Evolutionary conservation across 2,888 invertebrate genomes (phyloP).

Genomic region (Agrochola circellaris): DNA sequence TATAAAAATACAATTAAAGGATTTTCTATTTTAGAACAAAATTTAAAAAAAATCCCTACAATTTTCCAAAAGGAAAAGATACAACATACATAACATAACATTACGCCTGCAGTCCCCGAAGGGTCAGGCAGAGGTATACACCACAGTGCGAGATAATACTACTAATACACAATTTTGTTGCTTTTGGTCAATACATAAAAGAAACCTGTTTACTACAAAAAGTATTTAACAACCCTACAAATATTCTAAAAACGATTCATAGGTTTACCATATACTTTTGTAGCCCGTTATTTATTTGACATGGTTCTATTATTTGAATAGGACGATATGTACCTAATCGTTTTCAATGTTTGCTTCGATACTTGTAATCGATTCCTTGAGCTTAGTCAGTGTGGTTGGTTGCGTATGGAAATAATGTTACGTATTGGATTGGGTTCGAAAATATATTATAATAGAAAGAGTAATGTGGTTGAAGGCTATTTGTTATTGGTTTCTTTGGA

Average conservation of each 20-base stretch:
- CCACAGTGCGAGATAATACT: not conserved
- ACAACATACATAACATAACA: not conserved
- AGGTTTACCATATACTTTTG: constrained; percentile 18
- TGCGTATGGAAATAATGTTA: constrained; percentile 42
- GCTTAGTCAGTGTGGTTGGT: constrained; percentile 6
- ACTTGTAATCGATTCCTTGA: constrained; percentile 48
- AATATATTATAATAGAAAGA: not conserved
- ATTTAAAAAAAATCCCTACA: not conserved
- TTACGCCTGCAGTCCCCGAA: not conserved
- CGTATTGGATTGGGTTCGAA: not conserved
- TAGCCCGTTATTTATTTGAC: constrained; percentile 33
- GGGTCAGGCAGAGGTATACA: not conserved
- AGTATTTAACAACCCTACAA: not conserved
- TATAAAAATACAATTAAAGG: too few relatives aligned
- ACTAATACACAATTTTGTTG: not conserved
- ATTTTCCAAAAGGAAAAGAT: not conserved
- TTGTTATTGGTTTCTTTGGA: not conserved
- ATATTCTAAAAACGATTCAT: constrained; percentile 35
- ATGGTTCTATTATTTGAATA: constrained; percentile 52
- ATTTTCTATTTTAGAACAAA: too few relatives aligned
- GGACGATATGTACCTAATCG: constrained; percentile 51
- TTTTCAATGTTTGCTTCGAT: constrained; percentile 56
- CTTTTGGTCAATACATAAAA: not conserved
- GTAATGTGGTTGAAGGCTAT: not conserved
- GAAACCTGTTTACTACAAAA: not conserved